A percentile compares a stretch with the other conserved stretches of the same genome.
These are phyloP conservation scores for Ursus arctos DNA, from an alignment of 2,113 vertebrate species.

Conservation along the genomic window DNA sequence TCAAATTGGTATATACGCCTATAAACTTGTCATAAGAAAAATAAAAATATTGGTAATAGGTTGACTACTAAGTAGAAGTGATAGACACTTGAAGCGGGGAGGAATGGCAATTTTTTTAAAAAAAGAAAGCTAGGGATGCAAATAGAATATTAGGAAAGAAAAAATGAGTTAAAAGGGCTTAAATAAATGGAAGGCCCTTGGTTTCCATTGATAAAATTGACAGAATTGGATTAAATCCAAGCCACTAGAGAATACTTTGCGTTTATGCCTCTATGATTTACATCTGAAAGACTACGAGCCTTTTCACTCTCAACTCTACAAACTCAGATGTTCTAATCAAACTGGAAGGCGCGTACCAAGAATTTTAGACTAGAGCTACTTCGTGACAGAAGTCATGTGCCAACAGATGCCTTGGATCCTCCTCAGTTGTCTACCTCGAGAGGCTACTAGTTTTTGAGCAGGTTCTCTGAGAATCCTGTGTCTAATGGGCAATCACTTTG, in stretches of 20 bases:
- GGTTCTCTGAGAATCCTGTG: conserved; percentile 30
- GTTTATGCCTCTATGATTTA: conserved; percentile 1
- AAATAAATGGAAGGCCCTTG: background rate
- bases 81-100: background rate
- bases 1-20: background rate
- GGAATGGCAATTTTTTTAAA: background rate
- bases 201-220: background rate
- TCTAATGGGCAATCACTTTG: background rate
- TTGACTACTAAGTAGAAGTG: conserved; percentile 34
- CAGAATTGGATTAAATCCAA: conserved; percentile 17
- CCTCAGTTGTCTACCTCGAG: background rate
- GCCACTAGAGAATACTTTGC: background rate
- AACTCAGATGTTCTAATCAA: conserved; percentile 26
- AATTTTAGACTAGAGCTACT: background rate
- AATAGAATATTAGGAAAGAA: background rate
- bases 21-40: conserved; percentile 14
- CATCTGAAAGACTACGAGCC: background rate
- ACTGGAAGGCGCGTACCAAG: background rate
- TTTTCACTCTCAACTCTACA: background rate
- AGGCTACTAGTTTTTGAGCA: background rate
- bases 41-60: background rate
- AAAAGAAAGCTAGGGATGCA: background rate
- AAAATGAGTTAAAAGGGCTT: background rate
- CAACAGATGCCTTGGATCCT: background rate
- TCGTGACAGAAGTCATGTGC: background rate